Evolutionary conservation across 2,797 vertebrate species (phyloP).

Genomic region (Vireo griseus): DNA sequence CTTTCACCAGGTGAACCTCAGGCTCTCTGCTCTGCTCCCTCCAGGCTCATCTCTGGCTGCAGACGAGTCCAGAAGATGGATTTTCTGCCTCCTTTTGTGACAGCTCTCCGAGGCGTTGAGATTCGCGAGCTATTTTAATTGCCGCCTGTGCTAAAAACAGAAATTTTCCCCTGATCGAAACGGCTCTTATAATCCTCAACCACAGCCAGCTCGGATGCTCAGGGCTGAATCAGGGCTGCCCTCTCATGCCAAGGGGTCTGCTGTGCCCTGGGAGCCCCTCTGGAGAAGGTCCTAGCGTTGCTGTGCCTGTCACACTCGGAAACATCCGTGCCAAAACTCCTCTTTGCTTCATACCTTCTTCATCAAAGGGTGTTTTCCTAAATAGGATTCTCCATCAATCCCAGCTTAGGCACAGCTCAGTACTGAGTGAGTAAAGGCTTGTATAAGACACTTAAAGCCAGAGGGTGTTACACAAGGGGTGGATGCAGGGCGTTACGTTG

Average conservation of each 20-base stretch:
- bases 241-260: neutral
- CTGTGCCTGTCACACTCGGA: neutral
- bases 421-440: slow-evolving; percentile 28
- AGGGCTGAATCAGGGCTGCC: neutral
- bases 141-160: slow-evolving; percentile 36
- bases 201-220: neutral
- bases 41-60: neutral
- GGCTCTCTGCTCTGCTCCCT: neutral
- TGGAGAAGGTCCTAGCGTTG: rapidly evolving
- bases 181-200: neutral
- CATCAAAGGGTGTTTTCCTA: slow-evolving; percentile 46
- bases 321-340: neutral
- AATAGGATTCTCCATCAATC: slow-evolving; percentile 59
- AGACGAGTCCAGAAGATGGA: neutral
- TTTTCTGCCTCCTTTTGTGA: neutral
- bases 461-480: slow-evolving; percentile 47
- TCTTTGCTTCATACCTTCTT: neutral
- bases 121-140: slow-evolving; percentile 19
- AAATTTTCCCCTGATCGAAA: neutral
- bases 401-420: slow-evolving; percentile 57
- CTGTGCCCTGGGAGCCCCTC: neutral
- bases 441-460: slow-evolving; percentile 40
- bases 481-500: neutral
- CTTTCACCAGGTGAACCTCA: neutral
- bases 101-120: neutral